phyloP scores from a whole-genome alignment of 2,888 invertebrate species.

The Norana najaformis region DNA sequence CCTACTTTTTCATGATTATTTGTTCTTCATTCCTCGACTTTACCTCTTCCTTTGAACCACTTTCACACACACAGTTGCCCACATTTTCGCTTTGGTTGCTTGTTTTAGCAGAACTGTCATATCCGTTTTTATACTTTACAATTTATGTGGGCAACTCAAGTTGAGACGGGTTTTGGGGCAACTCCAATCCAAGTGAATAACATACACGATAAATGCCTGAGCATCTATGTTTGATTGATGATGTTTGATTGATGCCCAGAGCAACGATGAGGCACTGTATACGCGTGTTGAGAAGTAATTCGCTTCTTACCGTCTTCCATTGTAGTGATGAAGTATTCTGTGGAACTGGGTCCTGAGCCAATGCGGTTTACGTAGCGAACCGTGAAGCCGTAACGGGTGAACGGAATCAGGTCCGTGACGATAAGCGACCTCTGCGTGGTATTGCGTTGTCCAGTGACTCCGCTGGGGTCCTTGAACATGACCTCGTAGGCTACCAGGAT shows the following conservation, averaged over 20 bases:
- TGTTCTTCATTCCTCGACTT: conserved; percentile 70
- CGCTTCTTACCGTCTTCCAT: conserved; percentile 48
- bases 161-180: background rate
- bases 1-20: too few relatives aligned
- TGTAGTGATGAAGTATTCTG: conserved; percentile 46
- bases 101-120: background rate
- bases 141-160: background rate
- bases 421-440: background rate
- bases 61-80: too few relatives aligned
- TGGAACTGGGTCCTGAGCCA: conserved; percentile 50
- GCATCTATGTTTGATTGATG: background rate
- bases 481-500: conserved; percentile 31
- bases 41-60: too few relatives aligned
- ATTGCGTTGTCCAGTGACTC: background rate
- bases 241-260: too few relatives aligned
- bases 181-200: too few relatives aligned
- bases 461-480: background rate
- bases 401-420: conserved; percentile 44
- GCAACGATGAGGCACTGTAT: background rate
- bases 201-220: background rate
- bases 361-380: conserved; percentile 51
- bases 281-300: background rate
- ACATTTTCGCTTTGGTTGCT: background rate
- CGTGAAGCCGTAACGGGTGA: conserved; percentile 47
- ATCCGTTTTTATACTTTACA: background rate